Base-by-base conservation (phyloP, 2,113 vertebrate species). In the Chrysochloris asiatica region DNA sequence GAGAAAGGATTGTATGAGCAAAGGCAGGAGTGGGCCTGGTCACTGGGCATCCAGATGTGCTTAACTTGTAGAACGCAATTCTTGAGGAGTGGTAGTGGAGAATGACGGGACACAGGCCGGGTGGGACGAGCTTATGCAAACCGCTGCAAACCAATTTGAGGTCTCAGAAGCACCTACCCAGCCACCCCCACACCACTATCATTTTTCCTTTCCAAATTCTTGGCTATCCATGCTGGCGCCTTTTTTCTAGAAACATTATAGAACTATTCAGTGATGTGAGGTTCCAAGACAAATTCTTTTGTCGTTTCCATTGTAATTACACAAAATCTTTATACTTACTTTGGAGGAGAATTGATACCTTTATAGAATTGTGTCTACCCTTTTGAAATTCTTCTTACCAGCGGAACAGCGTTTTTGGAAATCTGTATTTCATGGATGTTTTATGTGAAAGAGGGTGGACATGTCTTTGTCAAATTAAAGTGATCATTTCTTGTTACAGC, bases 81-180 rank as follows among this genome's bases (percentile, higher is more conserved):
- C 59, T 9, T 6, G 11, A 59, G 52, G n/a, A 6, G 6, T 19
- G 45, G 8, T 21, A 0, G 6, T 33, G 47, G n/a, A 26, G 6
- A 21, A 0, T 14, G 26, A 47, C 8, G 4, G 1, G 4, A 30
- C 17, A 3, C 0, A 0, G 52, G 48, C 2, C 3, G 17, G 56
- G 52, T 28, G 12, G 41, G 11, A 4, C n/a, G 47, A 7, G 67
- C 26, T 26, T 48, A 24, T 0, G 3, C 17, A 5, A 41, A 76
- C 59, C 61, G 33, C 13, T 24, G 36, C 26, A 81, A 50, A 4
- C 36, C 45, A 8, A 67, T 21, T 13, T 48, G 54, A 63, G 2
- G 26, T 8, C 65, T 59, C 50, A 22, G 79, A 41, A 45, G 6
- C 43, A 7, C 38, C 69, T 22, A 5, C 22, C n/a, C 43, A 1